Base-by-base conservation (phyloP, 2,797 vertebrate species). In the Sebastes diploproa region DNA sequence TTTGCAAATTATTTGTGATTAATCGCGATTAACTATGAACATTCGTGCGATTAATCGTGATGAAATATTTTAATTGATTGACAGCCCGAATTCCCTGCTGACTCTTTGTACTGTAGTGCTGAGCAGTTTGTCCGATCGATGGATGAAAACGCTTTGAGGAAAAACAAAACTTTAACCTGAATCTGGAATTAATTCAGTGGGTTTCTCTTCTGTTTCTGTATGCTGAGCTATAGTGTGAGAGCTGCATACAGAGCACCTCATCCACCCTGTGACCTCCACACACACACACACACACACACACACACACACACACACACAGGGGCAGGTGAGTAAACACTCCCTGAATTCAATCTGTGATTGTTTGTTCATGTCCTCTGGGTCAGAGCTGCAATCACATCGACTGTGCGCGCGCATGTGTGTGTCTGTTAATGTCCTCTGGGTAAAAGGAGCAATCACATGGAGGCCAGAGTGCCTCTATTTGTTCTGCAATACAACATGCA, bases 331-430 rank as follows among this genome's bases (percentile, higher is more conserved):
- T 86, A 90, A 91, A 89, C 87, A 91, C 72, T 80, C 84, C 61
- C 83, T 74, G 82, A 88, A 91, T 91, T 88, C 86, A 89, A 88
- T 91, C 86, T 89, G 80, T 87, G 88, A 89, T 85, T 91, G 90
- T 93, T 91, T 93, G 86, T 88, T 88, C 83, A 85, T 81, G 88
- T 89, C 84, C 87, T 89, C 77, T 82, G 83, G 83, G 80, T 90
- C 79, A 84, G 82, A 83, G 80, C 74, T 81, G 81, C 80, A 89
- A 85, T 90, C 82, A 84, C 83, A 82, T 76, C 16, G 11, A 74
- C 63, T 60, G 27, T 67, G 72, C 68, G 46, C 14, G 60, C 14
- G 58, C 16, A 18, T 46, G 71, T 23, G 70, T 36, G 36, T 58
- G 65, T 55, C 25, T 76, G 25, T 56, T 67, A 74, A 77, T 85